Conservation (phyloP, 2,113 vertebrate species). For the Phoenicopterus ruber region DNA sequence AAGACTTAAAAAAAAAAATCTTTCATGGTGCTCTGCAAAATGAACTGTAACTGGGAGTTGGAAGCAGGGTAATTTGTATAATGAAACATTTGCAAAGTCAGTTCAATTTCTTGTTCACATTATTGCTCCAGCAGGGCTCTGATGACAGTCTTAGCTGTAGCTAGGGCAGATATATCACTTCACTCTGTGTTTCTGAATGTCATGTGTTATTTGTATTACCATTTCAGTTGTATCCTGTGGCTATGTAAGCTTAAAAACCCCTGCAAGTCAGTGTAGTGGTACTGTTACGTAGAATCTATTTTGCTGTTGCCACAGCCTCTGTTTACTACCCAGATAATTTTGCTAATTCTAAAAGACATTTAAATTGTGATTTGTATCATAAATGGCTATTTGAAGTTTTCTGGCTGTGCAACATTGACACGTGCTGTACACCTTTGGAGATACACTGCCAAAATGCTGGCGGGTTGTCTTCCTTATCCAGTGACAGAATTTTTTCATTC, state of each 20-base stretch:
- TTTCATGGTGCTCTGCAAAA: neutral
- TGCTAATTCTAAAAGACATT: neutral
- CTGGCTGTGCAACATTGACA: neutral
- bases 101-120: neutral
- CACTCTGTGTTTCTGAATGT: neutral
- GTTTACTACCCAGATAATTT: neutral
- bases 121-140: neutral
- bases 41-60: neutral
- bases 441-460: neutral
- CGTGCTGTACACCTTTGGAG: accelerated
- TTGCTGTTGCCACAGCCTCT: neutral
- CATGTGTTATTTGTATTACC: neutral
- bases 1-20: neutral
- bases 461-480: neutral
- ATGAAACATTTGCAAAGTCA: neutral
- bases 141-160: neutral
- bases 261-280: neutral
- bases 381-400: neutral
- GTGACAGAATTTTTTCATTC: neutral
- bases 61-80: neutral
- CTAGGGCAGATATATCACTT: neutral
- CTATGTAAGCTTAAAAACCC: neutral
- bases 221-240: neutral
- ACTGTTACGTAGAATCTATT: neutral
- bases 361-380: neutral